Evolutionary conservation across 2,113 vertebrate species (phyloP).

Genomic region (Eurypyga helias): DNA sequence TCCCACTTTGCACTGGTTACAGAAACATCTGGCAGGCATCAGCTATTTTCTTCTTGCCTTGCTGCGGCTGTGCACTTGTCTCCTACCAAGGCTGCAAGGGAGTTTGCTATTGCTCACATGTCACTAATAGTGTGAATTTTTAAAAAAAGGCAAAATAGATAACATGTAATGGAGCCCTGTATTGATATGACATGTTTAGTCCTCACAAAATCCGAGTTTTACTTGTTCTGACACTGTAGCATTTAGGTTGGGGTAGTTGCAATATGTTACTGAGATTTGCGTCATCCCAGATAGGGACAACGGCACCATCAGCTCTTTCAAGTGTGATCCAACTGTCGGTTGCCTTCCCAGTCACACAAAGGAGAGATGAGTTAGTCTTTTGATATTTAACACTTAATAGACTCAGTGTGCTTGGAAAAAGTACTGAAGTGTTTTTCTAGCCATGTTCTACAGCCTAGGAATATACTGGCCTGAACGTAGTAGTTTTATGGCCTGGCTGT

Average conservation of each 20-base stretch:
- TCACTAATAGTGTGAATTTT: neutral
- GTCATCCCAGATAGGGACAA: neutral
- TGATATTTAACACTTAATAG: constrained; percentile 23
- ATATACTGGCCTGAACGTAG: neutral
- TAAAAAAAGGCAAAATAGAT: neutral
- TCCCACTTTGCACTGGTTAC: neutral
- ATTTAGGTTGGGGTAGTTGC: neutral
- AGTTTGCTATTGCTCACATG: neutral
- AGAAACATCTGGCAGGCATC: neutral
- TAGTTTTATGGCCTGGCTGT: neutral
- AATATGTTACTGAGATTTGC: neutral
- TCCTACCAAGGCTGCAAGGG: neutral
- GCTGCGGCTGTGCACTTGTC: too few relatives aligned
- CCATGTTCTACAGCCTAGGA: neutral
- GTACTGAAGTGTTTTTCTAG: neutral
- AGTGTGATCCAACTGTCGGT: neutral
- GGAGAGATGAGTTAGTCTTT: neutral
- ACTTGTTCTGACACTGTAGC: neutral
- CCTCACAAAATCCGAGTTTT: neutral
- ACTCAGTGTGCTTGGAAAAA: neutral
- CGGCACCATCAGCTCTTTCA: neutral
- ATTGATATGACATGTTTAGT: neutral
- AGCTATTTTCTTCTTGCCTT: too few relatives aligned
- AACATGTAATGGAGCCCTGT: neutral
- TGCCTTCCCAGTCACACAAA: neutral